These are phyloP conservation scores for Pantherophis alleghaniensis DNA, from an alignment of 2,797 vertebrate species.

Conservation along the genomic window DNA sequence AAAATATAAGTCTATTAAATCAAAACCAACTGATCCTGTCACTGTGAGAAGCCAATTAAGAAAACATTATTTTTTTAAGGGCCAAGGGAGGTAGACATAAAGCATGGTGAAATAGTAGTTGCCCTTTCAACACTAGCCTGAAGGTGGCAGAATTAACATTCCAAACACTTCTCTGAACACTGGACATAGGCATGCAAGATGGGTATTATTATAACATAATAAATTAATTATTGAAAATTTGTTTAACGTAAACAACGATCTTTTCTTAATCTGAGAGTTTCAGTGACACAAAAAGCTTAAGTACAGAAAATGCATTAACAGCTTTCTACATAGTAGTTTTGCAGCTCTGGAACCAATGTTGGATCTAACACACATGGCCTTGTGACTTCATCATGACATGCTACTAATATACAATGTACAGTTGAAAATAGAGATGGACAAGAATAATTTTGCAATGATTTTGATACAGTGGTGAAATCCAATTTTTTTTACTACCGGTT, in stretches of 20 bases:
- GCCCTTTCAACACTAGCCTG: slow-evolving; percentile 50
- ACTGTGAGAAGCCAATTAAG: neutral
- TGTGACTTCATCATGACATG: neutral
- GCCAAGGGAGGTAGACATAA: neutral
- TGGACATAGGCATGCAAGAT: neutral
- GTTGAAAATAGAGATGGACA: neutral
- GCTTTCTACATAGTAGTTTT: neutral
- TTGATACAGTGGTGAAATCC: no score
- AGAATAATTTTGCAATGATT: neutral
- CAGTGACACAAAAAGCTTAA: neutral
- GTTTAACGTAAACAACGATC: neutral
- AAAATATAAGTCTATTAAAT: slow-evolving; percentile 3
- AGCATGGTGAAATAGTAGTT: neutral
- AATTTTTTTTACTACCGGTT: no score
- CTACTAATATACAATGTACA: neutral
- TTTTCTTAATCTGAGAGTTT: neutral
- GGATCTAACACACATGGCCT: neutral
- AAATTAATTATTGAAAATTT: neutral
- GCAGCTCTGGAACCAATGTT: neutral
- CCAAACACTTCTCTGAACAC: slow-evolving; percentile 42
- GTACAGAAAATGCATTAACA: neutral
- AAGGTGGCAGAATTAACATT: slow-evolving; percentile 71
- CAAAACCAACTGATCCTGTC: slow-evolving; percentile 1
- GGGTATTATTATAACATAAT: neutral
- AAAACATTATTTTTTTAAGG: neutral